Evolutionary conservation across 2,113 vertebrate genomes (phyloP).

Genomic region (Saiga tatarica): DNA sequence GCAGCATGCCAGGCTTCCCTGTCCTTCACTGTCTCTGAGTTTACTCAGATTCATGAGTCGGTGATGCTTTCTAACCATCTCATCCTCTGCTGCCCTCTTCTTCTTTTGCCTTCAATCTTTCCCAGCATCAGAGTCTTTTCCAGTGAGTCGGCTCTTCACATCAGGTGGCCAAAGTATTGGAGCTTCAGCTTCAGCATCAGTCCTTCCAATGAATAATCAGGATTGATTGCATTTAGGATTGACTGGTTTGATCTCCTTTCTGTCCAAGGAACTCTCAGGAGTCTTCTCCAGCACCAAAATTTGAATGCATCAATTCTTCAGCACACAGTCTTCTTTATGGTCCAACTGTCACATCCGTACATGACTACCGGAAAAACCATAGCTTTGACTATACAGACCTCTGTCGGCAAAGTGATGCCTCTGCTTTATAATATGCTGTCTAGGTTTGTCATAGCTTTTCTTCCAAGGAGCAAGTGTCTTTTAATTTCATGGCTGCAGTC

Average conservation of each 20-base stretch:
- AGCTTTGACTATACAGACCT: neutral
- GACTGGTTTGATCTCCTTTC: neutral
- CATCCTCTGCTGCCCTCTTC: neutral
- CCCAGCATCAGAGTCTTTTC: neutral
- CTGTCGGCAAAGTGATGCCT: neutral
- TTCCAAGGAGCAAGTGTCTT: neutral
- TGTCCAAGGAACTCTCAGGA: neutral
- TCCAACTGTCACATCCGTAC: neutral
- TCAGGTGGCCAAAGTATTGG: neutral
- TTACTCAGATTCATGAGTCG: neutral
- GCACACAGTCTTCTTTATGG: neutral
- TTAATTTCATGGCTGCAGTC: neutral
- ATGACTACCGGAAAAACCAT: neutral
- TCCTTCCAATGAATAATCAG: neutral
- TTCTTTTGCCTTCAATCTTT: neutral
- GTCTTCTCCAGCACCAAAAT: neutral
- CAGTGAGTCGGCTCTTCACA: neutral
- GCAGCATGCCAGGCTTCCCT: neutral
- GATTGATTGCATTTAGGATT: neutral
- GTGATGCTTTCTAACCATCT: neutral
- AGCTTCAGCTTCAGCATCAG: neutral
- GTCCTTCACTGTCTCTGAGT: neutral
- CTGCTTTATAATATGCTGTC: neutral
- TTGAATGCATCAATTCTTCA: neutral
- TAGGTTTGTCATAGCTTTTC: neutral